Base-by-base conservation (phyloP, 2,113 vertebrate species). In the Mustela lutreola region DNA sequence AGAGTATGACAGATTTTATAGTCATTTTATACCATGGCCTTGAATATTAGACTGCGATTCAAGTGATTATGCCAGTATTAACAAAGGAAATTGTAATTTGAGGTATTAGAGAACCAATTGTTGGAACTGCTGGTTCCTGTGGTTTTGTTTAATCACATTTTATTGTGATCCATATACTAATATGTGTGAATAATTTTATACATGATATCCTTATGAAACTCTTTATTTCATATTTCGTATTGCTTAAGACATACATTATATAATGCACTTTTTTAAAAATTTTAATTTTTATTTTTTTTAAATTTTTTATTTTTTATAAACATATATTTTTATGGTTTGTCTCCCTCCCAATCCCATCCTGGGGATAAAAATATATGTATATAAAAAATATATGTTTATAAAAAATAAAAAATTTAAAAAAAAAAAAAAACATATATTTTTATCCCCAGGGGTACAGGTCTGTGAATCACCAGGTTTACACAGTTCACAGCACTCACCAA, bases 81-180 rank as follows among this genome's bases (percentile, higher is more conserved):
- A 45, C 26, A 36, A 67, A 89, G 85, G 15, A 63, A 71, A 60
- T 19, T 96, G 39, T 71, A 33, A 9, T 85, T 39, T 45, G 45
- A 86, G 28, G 16, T 90, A 1, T 70, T 48, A 73, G 18, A 88
- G 24, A 79, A 84, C 26, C 3, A 79, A 65, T 84, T 89, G 70
- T 85, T 33, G 16, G 16, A 39, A 71, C 19, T 56, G 19, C 53
- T 83, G 18, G 10, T 79, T 94, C 50, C 45, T 75, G 15, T 58
- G 60, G 39, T 84, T 96, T 67, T 86, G 18, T 56, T 83, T 83
- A n/a, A 45, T 73, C 21, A 50, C 67, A 86, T 89, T 75, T 85
- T 80, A 31, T 76, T 93, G 16, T 19, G 2, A 36, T 94, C 5
- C 56, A 11, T 73, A n/a, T 58, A 19, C 33, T 88, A 78, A 48